phyloP scores from a whole-genome alignment of 1,140 invertebrate genomes.

The Linepithema humile region DNA sequence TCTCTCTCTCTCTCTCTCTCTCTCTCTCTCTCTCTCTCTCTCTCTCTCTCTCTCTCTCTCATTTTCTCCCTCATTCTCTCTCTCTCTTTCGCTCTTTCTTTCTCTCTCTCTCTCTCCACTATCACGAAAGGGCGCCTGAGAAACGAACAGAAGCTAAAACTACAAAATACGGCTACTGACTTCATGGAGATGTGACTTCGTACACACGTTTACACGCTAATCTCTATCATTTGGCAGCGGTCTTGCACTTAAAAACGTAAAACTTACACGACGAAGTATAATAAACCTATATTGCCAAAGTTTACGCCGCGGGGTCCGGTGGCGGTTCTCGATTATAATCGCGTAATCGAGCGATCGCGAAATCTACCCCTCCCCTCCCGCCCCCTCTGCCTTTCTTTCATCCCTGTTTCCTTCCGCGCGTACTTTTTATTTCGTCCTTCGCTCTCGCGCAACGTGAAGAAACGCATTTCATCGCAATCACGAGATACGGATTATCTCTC shows the following conservation, averaged over 20 bases:
- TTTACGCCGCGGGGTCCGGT: slow-evolving; percentile 15
- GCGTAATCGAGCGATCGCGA: slow-evolving; percentile 50
- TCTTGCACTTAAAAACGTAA: slow-evolving; percentile 58
- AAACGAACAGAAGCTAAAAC: slow-evolving; percentile 42
- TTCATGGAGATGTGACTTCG: slow-evolving; percentile 63
- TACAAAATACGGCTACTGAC: slow-evolving; percentile 63
- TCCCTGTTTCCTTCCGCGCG: neutral
- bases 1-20: neutral
- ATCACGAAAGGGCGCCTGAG: slow-evolving; percentile 17
- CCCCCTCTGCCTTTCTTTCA: neutral
- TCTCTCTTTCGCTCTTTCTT: neutral
- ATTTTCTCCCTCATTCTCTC: neutral
- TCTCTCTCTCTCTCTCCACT: neutral
- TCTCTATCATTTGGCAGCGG: slow-evolving; percentile 57
- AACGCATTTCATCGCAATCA: slow-evolving; percentile 23
- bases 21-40: neutral
- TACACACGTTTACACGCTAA: slow-evolving; percentile 59
- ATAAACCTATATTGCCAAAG: slow-evolving; percentile 45
- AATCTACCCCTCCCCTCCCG: neutral
- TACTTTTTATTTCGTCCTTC: neutral
- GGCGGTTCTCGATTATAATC: slow-evolving; percentile 38
- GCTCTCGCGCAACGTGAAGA: slow-evolving; percentile 11
- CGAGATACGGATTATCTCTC: neutral
- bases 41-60: neutral
- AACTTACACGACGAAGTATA: slow-evolving; percentile 53